A percentile compares a stretch with the other conserved stretches of the same genome.
phyloP scores from a whole-genome alignment of 2,113 vertebrate genomes.

The Shinisaurus crocodilurus region DNA sequence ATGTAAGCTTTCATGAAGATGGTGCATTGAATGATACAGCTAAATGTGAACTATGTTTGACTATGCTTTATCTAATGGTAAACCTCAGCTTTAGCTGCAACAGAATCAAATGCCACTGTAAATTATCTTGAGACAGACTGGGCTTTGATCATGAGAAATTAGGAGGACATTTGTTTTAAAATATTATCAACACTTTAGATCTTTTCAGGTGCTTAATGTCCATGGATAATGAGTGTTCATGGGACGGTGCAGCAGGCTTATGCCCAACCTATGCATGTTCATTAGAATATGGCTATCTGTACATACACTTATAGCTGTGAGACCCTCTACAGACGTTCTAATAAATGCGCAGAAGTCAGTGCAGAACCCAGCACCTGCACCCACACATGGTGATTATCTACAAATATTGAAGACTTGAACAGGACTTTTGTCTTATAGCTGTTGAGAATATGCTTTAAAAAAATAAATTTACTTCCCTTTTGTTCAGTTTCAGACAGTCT shows the following conservation, averaged over 20 bases:
- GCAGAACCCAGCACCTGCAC: neutral
- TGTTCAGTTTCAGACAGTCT: no score
- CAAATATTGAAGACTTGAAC: neutral
- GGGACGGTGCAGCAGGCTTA: no score
- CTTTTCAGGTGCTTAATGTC: neutral
- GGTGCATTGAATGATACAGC: conserved; percentile 22
- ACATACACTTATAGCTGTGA: neutral
- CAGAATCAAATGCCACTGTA: conserved; percentile 11
- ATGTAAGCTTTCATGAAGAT: conserved; percentile 5
- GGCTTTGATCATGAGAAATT: conserved; percentile 3
- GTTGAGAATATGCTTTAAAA: neutral
- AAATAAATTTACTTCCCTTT: no score
- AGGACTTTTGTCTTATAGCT: neutral
- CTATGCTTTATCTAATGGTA: neutral
- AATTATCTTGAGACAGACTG: conserved; percentile 40
- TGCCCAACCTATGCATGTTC: neutral
- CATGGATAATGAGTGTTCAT: neutral
- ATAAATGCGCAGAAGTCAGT: neutral
- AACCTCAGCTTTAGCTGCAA: neutral
- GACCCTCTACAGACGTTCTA: neutral
- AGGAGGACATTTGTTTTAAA: neutral
- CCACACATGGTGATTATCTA: neutral
- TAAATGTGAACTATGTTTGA: conserved; percentile 41
- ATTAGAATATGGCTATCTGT: neutral
- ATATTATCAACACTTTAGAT: conserved; percentile 24